Conservation (phyloP, 2,113 vertebrate species). For the Laticauda laticaudata region DNA sequence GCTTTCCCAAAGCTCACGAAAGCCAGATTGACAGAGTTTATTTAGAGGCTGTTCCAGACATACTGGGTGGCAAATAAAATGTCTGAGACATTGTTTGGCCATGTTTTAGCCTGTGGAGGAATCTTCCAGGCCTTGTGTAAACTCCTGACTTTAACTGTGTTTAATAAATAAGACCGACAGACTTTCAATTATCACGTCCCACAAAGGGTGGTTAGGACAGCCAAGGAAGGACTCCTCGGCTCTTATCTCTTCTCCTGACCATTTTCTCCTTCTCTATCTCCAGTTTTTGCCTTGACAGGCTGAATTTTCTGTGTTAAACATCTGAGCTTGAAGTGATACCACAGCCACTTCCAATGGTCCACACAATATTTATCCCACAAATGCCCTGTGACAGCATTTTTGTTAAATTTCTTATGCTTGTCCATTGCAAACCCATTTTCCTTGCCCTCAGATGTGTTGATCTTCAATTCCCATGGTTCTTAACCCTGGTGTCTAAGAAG, state of each 20-base stretch:
- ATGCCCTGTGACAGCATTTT: conserved; percentile 13
- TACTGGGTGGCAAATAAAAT: conserved; percentile 63
- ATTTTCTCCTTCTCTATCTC: conserved; percentile 25
- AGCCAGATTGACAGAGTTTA: conserved; percentile 36
- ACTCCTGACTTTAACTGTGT: conserved; percentile 50
- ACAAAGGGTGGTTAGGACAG: conserved; percentile 20
- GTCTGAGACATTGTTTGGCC: conserved; percentile 41
- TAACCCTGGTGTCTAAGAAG: not conserved
- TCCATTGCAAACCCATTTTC: not conserved
- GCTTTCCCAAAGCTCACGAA: conserved; percentile 50
- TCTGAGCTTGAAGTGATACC: conserved; percentile 38
- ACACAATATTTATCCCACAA: conserved; percentile 40
- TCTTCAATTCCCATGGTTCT: not conserved
- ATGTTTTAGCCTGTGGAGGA: conserved; percentile 54
- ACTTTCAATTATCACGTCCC: conserved; percentile 53
- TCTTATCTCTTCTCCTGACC: conserved; percentile 41
- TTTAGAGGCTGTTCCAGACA: conserved; percentile 47
- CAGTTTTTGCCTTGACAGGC: conserved; percentile 48
- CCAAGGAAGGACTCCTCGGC: conserved; percentile 49
- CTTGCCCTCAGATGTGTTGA: not conserved
- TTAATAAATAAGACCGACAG: conserved; percentile 61
- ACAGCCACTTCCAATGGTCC: conserved; percentile 20
- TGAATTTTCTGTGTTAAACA: conserved; percentile 56
- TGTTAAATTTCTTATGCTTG: not conserved
- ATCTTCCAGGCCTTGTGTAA: conserved; percentile 44